Conservation (phyloP, 2,113 vertebrate species). For the Tetrax tetrax region DNA sequence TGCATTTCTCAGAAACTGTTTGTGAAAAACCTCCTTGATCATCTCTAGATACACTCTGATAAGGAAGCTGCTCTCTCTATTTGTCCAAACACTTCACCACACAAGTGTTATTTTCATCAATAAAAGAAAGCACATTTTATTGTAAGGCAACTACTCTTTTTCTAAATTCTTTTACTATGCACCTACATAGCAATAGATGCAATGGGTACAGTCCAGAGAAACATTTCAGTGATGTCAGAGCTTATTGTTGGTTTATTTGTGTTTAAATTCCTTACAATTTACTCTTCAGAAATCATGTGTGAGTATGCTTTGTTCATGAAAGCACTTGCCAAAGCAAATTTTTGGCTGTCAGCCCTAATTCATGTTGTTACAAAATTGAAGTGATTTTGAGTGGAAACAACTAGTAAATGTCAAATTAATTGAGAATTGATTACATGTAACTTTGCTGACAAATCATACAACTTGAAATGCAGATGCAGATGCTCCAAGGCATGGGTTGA, state of each 20-base stretch:
- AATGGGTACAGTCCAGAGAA: not conserved
- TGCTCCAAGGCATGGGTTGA: not conserved
- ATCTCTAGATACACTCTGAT: not conserved
- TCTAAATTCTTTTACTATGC: not conserved
- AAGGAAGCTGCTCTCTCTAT: not conserved
- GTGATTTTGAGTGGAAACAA: not conserved
- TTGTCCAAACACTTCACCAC: not conserved
- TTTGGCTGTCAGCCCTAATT: not conserved
- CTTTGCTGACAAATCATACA: not conserved
- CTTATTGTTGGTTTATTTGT: not conserved
- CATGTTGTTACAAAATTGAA: not conserved
- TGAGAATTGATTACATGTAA: not conserved
- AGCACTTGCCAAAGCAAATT: conserved; percentile 1
- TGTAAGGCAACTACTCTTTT: not conserved
- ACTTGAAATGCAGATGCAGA: not conserved
- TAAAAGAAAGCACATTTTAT: not conserved
- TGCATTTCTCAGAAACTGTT: not conserved
- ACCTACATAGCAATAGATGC: not conserved
- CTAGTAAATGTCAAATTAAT: not conserved
- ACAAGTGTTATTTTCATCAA: not conserved
- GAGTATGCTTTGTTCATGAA: not conserved
- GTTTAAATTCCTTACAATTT: not conserved
- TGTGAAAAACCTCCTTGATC: not conserved
- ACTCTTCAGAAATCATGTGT: not conserved
- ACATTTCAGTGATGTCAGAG: not conserved